A percentile compares a stretch with the other conserved stretches of the same genome.
These are phyloP conservation scores for Ochropleura plecta DNA, from an alignment of 2,888 invertebrate species.

Conservation along the genomic window DNA sequence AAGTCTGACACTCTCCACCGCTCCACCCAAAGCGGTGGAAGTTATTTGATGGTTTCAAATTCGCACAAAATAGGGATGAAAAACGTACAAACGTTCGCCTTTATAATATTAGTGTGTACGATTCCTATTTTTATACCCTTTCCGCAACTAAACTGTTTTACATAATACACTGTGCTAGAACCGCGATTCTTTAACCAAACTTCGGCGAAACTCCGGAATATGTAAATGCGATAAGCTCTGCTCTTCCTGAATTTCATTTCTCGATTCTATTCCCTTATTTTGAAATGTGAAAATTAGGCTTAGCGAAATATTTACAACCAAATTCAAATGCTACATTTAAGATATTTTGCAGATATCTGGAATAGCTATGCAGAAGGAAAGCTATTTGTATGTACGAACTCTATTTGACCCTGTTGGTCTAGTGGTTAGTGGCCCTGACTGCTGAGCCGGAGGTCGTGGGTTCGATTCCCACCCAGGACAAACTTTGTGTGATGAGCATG, in stretches of 20 bases:
- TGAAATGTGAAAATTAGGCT: conserved; percentile 1
- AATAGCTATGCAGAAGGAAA: neutral
- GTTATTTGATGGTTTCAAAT: too few species aligned
- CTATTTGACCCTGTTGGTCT: too few species aligned
- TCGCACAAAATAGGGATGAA: too few species aligned
- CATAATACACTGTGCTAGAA: conserved; percentile 30
- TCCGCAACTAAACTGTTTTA: conserved; percentile 12
- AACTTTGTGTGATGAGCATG: too few species aligned
- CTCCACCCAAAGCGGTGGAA: too few species aligned
- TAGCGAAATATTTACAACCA: neutral
- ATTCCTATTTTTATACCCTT: neutral
- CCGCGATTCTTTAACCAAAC: conserved; percentile 9
- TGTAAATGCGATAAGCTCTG: conserved; percentile 48
- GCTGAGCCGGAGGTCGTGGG: too few species aligned
- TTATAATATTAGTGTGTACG: too few species aligned
- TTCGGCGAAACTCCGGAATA: conserved; percentile 25
- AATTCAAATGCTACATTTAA: neutral
- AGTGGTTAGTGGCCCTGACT: too few species aligned
- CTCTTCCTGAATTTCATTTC: conserved; percentile 29
- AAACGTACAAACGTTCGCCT: neutral
- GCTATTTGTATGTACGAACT: neutral
- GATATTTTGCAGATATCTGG: neutral
- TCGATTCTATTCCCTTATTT: conserved; percentile 2
- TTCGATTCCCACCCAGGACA: too few species aligned
- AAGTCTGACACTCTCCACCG: too few species aligned